Conservation (phyloP, 1,140 invertebrate genomes). For the Aphaenogaster floridana region DNA sequence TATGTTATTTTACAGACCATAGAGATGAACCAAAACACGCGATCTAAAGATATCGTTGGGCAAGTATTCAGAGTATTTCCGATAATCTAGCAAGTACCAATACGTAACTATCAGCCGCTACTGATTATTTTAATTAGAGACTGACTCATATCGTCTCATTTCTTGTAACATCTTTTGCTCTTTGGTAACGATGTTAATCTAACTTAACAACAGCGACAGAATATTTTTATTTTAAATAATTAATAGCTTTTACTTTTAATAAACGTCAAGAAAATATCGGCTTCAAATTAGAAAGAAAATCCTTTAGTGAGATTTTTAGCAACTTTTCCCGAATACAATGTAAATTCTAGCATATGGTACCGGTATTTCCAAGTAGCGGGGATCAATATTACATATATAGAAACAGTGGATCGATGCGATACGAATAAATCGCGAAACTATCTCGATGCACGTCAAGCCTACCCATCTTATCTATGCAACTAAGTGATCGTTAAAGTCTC, state of each 20-base stretch:
- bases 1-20: not conserved
- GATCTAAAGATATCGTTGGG: not conserved
- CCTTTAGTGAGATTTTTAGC: not conserved
- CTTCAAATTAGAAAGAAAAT: not conserved
- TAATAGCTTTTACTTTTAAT: not conserved
- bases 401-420: not conserved
- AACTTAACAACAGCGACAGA: not conserved
- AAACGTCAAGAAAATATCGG: not conserved
- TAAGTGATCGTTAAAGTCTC: constrained; percentile 55
- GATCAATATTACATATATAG: constrained; percentile 36
- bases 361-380: constrained; percentile 27
- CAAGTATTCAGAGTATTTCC: not conserved
- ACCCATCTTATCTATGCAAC: constrained; percentile 27
- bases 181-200: constrained; percentile 29
- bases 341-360: constrained; percentile 8
- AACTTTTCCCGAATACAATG: not conserved
- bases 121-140: constrained; percentile 23
- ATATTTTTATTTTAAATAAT: not conserved
- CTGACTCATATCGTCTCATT: constrained; percentile 45
- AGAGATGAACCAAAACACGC: not conserved
- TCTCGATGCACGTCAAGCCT: not conserved
- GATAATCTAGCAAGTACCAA: not conserved
- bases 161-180: constrained; percentile 49
- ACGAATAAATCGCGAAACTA: constrained; percentile 44
- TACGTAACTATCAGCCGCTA: not conserved